phyloP scores from a whole-genome alignment of 1,140 invertebrate species.

The Calycopis cecrops region DNA sequence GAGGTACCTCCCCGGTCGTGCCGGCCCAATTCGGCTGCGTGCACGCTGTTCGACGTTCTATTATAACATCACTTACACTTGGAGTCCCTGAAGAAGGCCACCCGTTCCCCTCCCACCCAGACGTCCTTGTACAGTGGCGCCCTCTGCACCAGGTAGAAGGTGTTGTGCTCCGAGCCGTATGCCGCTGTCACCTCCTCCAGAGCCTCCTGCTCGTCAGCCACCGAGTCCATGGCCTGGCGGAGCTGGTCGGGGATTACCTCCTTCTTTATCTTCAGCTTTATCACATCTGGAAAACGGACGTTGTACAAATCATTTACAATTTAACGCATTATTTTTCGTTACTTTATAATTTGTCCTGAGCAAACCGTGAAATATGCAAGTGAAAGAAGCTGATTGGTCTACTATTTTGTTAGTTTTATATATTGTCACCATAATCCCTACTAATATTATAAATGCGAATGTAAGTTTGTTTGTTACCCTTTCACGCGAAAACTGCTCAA shows the following conservation, averaged over 20 bases:
- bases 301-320: neutral
- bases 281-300: conserved; percentile 40
- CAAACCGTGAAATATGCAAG: no score
- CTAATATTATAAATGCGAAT: no score
- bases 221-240: conserved; percentile 36
- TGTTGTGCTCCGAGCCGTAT: conserved; percentile 41
- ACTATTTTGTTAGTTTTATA: no score
- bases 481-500: no score
- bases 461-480: no score
- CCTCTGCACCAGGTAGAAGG: conserved; percentile 55
- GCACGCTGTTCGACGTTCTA: neutral
- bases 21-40: no score
- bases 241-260: conserved; percentile 29
- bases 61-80: conserved; percentile 30
- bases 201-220: conserved; percentile 46
- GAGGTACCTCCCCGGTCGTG: no score
- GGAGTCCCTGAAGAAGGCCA: conserved; percentile 54
- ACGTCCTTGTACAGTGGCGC: conserved; percentile 41
- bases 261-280: conserved; percentile 48
- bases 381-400: no score
- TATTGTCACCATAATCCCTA: no score
- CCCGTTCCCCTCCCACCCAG: conserved; percentile 45
- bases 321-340: no score
- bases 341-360: no score
- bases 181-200: conserved; percentile 33